Evolutionary conservation across 2,113 vertebrate species (phyloP), one percentile per base, ranked within the genome.

Genomic region (Trogon surrucura): DNA sequence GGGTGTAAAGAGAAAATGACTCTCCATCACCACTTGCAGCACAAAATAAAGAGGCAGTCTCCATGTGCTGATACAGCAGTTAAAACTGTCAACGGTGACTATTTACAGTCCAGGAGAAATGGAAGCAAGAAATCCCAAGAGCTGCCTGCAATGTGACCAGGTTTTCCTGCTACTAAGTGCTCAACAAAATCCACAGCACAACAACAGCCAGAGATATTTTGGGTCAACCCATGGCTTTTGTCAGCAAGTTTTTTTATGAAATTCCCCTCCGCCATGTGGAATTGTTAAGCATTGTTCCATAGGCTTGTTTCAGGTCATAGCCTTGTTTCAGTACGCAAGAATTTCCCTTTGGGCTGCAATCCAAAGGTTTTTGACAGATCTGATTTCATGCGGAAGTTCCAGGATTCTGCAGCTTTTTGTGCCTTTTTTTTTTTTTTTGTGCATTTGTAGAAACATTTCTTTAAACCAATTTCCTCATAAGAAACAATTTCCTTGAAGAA

Each of bases 21-120:
- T 4, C 11, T 51, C 10, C 8, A 3, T 16, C 61, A 45, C 26
- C 34, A 50, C 48, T 15, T 81, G 47, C 26, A 82, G 44, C 19
- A 47, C 8, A 17, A 56, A 65, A 29, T 19, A 56, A 80, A 86
- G 36, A 14, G 11, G 3, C 29, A 18, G 3, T 64, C 86, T 58
- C 50, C 0, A 0, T 2, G 0, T 8, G 12, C 21, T 64, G 48
- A n/a, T 36, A 45, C 3, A 2, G 22, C 54, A 38, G 26, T 34
- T 51, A 21, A 21, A 56, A 16, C 21, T 29, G 22, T 6, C 14
- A 23, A 10, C 16, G 12, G 3, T 36, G 34, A 51, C 34, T 71
- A 1, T 23, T 34, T 45, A 23, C n/a, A 54, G 16, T 6, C 19
- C 5, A 4, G 44, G 19, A 81, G 27, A n/a, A 10, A 15, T 0